Percentiles rank a stretch among this genome's conserved stretches.
These are phyloP conservation scores for Cercopithecus mona DNA, from an alignment of 2,113 vertebrate species.

Conservation along the genomic window DNA sequence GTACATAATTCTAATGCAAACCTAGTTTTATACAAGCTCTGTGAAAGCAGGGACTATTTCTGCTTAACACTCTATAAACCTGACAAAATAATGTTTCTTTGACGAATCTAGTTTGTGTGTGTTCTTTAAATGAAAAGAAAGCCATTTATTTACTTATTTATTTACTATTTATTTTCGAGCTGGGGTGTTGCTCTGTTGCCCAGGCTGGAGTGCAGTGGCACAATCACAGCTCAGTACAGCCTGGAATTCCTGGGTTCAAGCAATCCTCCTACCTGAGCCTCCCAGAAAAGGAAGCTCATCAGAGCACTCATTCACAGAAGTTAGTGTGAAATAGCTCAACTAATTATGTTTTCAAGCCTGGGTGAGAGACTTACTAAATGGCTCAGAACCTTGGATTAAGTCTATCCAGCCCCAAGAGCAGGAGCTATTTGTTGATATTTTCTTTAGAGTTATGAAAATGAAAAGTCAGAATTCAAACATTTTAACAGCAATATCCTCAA, in stretches of 20 bases:
- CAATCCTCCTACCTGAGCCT: too few relatives aligned
- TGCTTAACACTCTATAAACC: accelerated
- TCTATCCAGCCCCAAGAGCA: not conserved
- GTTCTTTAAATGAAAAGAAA: not conserved
- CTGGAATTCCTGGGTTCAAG: too few relatives aligned
- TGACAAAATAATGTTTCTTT: not conserved
- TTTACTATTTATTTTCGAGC: too few relatives aligned
- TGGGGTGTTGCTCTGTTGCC: too few relatives aligned
- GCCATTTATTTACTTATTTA: too few relatives aligned
- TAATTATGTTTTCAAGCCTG: not conserved
- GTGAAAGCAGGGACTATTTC: not conserved
- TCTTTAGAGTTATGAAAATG: not conserved
- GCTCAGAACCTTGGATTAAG: not conserved
- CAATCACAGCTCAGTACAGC: too few relatives aligned
- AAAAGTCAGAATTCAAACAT: not conserved
- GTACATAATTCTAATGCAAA: not conserved
- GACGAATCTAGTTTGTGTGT: not conserved
- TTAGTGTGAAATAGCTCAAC: not conserved
- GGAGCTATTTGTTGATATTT: not conserved
- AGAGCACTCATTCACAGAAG: not conserved
- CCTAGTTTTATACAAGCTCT: not conserved
- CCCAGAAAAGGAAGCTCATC: not conserved
- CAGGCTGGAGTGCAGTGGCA: too few relatives aligned
- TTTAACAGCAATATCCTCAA: not conserved
- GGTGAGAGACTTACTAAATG: not conserved